Conservation (phyloP, 2,797 vertebrate species). For the Periophthalmus magnuspinnatus region DNA sequence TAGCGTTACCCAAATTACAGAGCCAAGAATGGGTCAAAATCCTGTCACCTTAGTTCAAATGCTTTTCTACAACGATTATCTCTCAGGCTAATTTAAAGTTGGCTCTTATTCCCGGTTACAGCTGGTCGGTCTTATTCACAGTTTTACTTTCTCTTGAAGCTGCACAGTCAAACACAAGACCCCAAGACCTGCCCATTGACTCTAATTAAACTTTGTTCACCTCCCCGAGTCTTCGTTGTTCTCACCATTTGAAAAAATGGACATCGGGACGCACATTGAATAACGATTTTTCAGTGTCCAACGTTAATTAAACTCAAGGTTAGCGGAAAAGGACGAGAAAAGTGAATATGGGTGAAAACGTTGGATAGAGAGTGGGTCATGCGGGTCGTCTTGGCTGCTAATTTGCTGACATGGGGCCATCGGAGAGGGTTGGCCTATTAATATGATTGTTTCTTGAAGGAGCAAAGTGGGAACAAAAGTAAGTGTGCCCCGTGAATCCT, state of each 20-base stretch:
- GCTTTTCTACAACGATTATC: not conserved
- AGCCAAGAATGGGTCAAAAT: not conserved
- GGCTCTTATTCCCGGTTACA: not conserved
- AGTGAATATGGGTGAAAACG: conserved; percentile 58
- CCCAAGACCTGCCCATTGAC: conserved; percentile 26
- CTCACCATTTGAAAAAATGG: conserved; percentile 32
- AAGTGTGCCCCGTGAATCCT: conserved; percentile 86
- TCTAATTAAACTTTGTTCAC: conserved; percentile 61
- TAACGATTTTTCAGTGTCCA: conserved; percentile 38
- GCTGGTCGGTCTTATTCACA: not conserved
- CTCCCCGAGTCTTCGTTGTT: conserved; percentile 20
- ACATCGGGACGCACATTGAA: conserved; percentile 25
- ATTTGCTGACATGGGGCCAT: conserved; percentile 78
- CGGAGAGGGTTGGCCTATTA: conserved; percentile 66
- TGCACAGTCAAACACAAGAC: not conserved
- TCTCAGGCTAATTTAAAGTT: not conserved
- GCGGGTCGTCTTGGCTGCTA: conserved; percentile 72
- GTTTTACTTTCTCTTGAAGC: not conserved
- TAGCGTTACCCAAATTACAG: no score
- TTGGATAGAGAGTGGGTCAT: conserved; percentile 25
- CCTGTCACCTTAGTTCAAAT: not conserved
- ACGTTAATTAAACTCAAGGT: conserved; percentile 63
- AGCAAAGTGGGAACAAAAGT: conserved; percentile 81
- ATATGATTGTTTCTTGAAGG: conserved; percentile 80
- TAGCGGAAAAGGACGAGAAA: conserved; percentile 33